Base-by-base conservation (phyloP, 2,888 invertebrate genomes). In the Drosophila monieri region DNA sequence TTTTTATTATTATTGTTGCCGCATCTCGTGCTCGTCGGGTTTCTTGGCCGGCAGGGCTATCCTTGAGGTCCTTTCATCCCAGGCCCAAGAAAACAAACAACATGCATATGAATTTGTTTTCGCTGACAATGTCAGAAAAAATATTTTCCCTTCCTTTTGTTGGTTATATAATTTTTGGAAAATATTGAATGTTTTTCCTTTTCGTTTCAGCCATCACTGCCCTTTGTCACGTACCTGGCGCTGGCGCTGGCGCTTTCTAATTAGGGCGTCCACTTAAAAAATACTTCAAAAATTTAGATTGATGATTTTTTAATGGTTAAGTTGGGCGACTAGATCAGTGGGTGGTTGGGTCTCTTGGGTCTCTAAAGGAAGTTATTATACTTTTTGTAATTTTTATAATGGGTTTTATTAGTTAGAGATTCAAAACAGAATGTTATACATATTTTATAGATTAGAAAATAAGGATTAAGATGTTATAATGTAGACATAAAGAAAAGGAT, bases 81-180 rank as follows among this genome's bases (percentile, higher is more conserved):
- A 10, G 32, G 15, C 35, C 44, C 37, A 76, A 61, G 59, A 59
- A 85, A 86, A 84, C 54, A 81, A 84, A 84, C 78, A 85, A 71
- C 62, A 76, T 65, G 51, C 54, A 64, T 69, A 74, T 76, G 73
- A 83, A 76, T 75, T 73, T 79, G 61, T 66, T 72, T 72, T 71
- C 55, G 64, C 69, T 77, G 67, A 55, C 73, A 75, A 75, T 60
- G 78, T 62, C 49, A 62, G 61, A 41, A 15, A 60, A 44, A 55
- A 69, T 70, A 64, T 72, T 69, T 44, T 68, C 39, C 43, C 51
- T 66, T 47, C 25, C 53, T 43, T 43, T 76, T 70, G 59, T 62
- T 76, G 35, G 66, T 85, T 83, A 83, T 85, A 83, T 83, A 69
- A 85, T 74, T 85, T 67, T 71, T 35, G 15, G 6, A 73, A 79